Conservation (phyloP, 37 sponge, comb jelly and placozoan genomes). For the Ephydatia muelleri region DNA sequence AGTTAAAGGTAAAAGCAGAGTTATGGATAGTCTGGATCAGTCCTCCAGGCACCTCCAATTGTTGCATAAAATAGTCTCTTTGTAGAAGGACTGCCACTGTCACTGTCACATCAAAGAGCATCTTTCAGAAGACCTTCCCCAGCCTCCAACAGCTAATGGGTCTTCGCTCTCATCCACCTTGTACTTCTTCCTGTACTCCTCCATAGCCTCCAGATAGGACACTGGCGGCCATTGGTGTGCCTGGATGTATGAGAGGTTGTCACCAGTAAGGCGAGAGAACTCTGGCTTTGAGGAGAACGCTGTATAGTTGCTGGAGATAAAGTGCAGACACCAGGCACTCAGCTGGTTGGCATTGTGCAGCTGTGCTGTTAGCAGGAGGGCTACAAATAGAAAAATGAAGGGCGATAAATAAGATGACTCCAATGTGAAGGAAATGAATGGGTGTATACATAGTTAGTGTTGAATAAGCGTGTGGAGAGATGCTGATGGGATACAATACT, state of each 20-base stretch:
- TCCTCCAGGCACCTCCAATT: too few relatives aligned
- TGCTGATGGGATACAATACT: too few relatives aligned
- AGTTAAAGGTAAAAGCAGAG: too few relatives aligned
- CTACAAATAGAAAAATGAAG: slow-evolving; percentile 27
- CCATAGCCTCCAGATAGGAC: slow-evolving; percentile 71
- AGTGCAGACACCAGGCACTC: slow-evolving; percentile 83
- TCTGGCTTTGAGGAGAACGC: slow-evolving; percentile 60
- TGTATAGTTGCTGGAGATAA: slow-evolving; percentile 79
- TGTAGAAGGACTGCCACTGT: too few relatives aligned
- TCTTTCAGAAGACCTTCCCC: too few relatives aligned
- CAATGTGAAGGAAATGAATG: too few relatives aligned
- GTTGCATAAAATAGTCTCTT: too few relatives aligned
- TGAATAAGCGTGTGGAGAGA: too few relatives aligned
- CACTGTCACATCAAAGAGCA: too few relatives aligned
- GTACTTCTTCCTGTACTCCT: slow-evolving; percentile 77
- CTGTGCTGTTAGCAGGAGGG: slow-evolving; percentile 68
- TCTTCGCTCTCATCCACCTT: slow-evolving; percentile 40
- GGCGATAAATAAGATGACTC: neutral
- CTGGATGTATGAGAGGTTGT: slow-evolving; percentile 29
- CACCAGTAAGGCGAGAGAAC: slow-evolving; percentile 30
- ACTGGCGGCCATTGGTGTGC: slow-evolving; percentile 84
- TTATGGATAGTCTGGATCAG: too few relatives aligned
- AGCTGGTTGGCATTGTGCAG: slow-evolving; percentile 86
- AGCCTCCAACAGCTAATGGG: too few relatives aligned
- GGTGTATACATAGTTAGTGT: too few relatives aligned